Evolutionary conservation across 2,797 vertebrate species (phyloP), one percentile per base, ranked within the genome.

Genomic region (Crenuchus spilurus): DNA sequence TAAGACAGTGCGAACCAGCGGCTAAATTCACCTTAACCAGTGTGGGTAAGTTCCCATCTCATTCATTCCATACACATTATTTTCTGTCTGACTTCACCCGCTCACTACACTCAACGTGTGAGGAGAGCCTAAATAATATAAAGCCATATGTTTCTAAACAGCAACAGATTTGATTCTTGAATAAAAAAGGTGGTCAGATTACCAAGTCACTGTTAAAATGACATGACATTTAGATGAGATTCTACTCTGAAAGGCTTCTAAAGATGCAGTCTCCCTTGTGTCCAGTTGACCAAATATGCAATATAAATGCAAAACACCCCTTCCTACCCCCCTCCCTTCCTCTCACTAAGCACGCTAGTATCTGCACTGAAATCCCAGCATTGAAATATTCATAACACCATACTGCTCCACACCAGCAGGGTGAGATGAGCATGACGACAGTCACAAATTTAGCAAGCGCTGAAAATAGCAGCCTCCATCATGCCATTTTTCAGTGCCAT

Each of bases 251-350:
- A 87, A 88, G 37, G 79, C 84, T 31, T 75, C 9, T 87, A 86
- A 90, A 92, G 84, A 86, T 87, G 85, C 85, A 83, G 83, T 82
- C 81, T 88, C 82, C 82, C 65, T 70, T 58, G 77, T 84, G 84
- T 86, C 55, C 52, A 55, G 35, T 20, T 49, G 55, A 58, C 13
- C 49, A 24, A 55, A 42, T 24, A 10, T 9, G 11, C 33, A 48
- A 26, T 48, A 16, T 8, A 31, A 18, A 55, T 28, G 10, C 42
- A 46, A 24, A 10, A 30, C 6, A 31, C 10, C 4, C 33, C 33
- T 14, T 6, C 35, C 5, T 8, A 18, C 10, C 31, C 52, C 4
- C 3, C 20, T 22, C 13, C 6, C 26, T 42, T 26, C 9, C 20
- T 13, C 6, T 41, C 7, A 4, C 33, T 84, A 80, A 80, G 80